Evolutionary conservation across 2,888 invertebrate genomes (phyloP).

Genomic region (Drosophila nigritarsus): DNA sequence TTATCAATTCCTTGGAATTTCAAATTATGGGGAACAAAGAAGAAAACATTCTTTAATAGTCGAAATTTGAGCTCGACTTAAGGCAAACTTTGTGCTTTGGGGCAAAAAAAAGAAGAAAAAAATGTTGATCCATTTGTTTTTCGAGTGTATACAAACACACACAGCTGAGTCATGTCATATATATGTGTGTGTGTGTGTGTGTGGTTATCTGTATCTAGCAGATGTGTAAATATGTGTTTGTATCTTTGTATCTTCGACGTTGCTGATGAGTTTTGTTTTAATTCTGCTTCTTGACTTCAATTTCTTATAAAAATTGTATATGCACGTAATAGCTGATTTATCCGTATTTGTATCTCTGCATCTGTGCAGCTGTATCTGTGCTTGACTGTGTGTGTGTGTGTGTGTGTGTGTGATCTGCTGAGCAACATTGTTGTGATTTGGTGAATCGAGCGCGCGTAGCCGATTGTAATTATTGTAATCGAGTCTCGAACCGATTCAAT

Average conservation of each 20-base stretch:
- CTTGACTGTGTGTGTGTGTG: neutral
- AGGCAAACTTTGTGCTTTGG: neutral
- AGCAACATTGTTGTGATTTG: slow-evolving; percentile 58
- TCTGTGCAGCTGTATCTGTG: slow-evolving; percentile 36
- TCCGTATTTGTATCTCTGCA: slow-evolving; percentile 24
- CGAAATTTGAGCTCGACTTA: neutral
- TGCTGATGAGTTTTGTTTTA: slow-evolving; percentile 80
- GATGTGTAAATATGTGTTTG: slow-evolving; percentile 28
- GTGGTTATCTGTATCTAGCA: slow-evolving; percentile 18
- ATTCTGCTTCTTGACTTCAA: slow-evolving; percentile 78
- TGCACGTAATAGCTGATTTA: slow-evolving; percentile 69
- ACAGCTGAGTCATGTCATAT: slow-evolving; percentile 61
- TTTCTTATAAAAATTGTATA: slow-evolving; percentile 78
- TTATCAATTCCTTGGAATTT: neutral
- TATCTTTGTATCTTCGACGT: slow-evolving; percentile 39
- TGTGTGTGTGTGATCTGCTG: slow-evolving; percentile 27
- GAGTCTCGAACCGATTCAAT: slow-evolving; percentile 81
- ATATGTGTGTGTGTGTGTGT: slow-evolving; percentile 14
- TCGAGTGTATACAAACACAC: slow-evolving; percentile 16
- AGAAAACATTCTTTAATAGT: neutral
- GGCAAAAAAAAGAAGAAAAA: neutral
- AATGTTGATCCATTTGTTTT: slow-evolving; percentile 2
- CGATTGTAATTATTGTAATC: slow-evolving; percentile 84
- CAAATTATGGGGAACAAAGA: neutral
- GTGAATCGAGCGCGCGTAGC: slow-evolving; percentile 80